phyloP scores from a whole-genome alignment of 2,888 invertebrate species.

The Pristionchus arcanus region DNA sequence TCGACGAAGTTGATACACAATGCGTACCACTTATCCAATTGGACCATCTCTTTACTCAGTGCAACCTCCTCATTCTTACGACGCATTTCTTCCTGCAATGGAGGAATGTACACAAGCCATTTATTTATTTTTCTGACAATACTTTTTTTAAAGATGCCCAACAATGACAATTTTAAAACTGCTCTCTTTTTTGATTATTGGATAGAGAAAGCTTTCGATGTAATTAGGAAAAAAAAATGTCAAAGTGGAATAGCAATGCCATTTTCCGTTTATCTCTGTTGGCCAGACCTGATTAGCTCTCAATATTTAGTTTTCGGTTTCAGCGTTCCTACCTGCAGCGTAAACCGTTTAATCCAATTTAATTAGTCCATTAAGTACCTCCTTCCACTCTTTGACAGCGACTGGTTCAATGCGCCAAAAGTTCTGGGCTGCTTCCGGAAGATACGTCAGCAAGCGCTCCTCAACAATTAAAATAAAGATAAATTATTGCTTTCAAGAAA shows the following conservation, averaged over 20 bases:
- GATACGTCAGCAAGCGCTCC: slow-evolving; percentile 55
- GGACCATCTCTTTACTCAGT: neutral
- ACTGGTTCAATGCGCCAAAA: slow-evolving; percentile 56
- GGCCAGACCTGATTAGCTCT: neutral
- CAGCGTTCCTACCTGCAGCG: neutral
- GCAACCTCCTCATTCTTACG: neutral
- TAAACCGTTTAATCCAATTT: neutral
- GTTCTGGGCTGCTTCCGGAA: slow-evolving; percentile 59
- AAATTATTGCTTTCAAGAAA: neutral
- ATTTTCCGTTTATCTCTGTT: neutral
- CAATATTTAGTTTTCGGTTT: neutral
- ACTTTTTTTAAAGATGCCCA: neutral
- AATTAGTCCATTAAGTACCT: neutral
- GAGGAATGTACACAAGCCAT: neutral
- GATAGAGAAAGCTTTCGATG: too few species aligned
- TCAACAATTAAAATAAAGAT: neutral
- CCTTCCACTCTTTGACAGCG: neutral
- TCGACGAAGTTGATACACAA: neutral
- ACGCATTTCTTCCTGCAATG: neutral
- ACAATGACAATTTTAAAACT: too few species aligned
- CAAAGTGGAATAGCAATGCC: neutral
- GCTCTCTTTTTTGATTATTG: too few species aligned
- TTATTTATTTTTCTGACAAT: neutral
- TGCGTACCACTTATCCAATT: neutral
- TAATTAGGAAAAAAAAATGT: neutral